These are phyloP conservation scores for Aythya baeri DNA, from an alignment of 2,113 vertebrate genomes.

Conservation along the genomic window DNA sequence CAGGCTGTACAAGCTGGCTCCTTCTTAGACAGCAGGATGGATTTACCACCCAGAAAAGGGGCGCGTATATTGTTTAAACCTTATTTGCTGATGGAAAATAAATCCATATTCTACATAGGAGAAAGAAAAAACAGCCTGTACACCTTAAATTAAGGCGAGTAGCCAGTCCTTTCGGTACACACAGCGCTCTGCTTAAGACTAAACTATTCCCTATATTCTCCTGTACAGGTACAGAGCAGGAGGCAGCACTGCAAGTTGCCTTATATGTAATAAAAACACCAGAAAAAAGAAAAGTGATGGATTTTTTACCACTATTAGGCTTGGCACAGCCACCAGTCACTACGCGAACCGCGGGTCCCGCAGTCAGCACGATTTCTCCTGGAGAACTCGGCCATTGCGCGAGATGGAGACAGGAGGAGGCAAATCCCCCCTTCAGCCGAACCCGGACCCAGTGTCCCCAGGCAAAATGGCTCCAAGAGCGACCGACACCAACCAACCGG, in stretches of 20 bases:
- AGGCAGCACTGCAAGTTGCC: not conserved
- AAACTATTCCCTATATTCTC: not conserved
- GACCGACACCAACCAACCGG: not conserved
- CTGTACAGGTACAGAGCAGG: not conserved
- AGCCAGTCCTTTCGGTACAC: not conserved
- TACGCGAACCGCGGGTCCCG: not conserved
- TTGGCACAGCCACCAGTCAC: not conserved
- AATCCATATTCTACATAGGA: not conserved
- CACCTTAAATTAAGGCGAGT: not conserved
- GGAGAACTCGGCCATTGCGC: not conserved
- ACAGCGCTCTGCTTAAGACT: not conserved
- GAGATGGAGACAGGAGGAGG: not conserved
- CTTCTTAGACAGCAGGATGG: not conserved
- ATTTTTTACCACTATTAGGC: not conserved
- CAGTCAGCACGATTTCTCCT: conserved; percentile 2
- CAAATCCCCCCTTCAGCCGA: not conserved
- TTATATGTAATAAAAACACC: not conserved
- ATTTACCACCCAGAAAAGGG: conserved; percentile 38
- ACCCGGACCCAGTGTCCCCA: not conserved
- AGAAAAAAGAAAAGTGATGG: not conserved
- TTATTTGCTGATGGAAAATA: conserved; percentile 2
- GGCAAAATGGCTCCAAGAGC: conserved; percentile 29
- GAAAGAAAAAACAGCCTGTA: not conserved
- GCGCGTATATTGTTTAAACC: conserved; percentile 41
- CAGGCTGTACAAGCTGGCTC: conserved; percentile 9